Base-by-base conservation (phyloP, 2,888 invertebrate genomes). In the Chesias legatella region DNA sequence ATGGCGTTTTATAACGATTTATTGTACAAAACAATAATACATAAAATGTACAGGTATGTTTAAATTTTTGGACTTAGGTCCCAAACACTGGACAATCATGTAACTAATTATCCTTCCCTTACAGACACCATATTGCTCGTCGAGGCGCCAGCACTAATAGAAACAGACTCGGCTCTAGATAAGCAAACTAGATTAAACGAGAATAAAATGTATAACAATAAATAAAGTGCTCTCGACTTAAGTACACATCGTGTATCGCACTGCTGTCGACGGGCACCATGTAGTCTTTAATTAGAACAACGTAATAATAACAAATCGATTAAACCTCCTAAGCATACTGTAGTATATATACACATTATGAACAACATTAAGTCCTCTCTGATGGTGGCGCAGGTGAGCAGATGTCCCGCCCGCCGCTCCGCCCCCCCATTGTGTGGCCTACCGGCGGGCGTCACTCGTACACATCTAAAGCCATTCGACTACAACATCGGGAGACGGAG, bases 1-100 rank as follows among this genome's bases (percentile, higher is more conserved):
- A 45, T 63, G 54, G 80, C 74, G 79, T 88, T 89, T 85, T 88
- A 86, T 88, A 89, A 89, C 86, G 88, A 85, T 89, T 89, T 89
- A 89, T 88, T 89, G 86, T 89, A 89, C 84, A 89, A 89, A 89
- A 89, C 89, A 89, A 89, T 88, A 86, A 86, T 89, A 89, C 89
- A 88, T 88, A 88, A 88, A 88, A 89, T 89, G 88, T 89, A 89
- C 89, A 89, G 89, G 89, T 89, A 88, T 88, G 85, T 88, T 86
- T 85, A 79, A 83, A 79, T 79, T 83, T 80, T 79, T 81, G 85
- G 88, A 86, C 86, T 78, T 77, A 70, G 75, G 86, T 83, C 85
- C 86, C 85, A 84, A 88, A 88, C 83, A 80, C 77, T 82, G 85
- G 85, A 85, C 82, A 85, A 80, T 71, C 73, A 68, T 78, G 66